Conservation (phyloP, 1,140 invertebrate genomes). For the Mya arenaria region DNA sequence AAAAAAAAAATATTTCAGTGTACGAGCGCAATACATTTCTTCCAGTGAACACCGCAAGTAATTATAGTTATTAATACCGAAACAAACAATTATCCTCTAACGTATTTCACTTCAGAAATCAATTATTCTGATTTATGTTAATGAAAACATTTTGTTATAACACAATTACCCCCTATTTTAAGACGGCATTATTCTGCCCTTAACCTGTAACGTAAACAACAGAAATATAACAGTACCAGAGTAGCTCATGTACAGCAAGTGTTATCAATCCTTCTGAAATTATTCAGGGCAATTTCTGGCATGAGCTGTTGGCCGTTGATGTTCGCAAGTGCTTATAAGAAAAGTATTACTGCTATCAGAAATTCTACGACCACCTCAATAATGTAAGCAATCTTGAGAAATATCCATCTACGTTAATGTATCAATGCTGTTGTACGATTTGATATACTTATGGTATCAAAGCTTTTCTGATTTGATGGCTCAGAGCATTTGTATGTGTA, state of each 20-base stretch:
- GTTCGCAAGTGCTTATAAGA: constrained; percentile 37
- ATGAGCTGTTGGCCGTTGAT: constrained; percentile 31
- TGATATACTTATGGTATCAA: constrained; percentile 14
- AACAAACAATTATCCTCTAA: too few species aligned
- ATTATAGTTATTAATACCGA: too few species aligned
- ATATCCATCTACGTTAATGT: constrained; percentile 8
- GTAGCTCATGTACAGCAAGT: constrained; percentile 34
- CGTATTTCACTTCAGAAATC: too few species aligned
- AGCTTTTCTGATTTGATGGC: constrained; percentile 13
- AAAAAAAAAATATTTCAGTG: too few species aligned
- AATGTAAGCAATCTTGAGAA: constrained; percentile 32
- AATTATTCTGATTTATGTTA: too few species aligned
- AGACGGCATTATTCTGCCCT: neutral
- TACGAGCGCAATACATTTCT: too few species aligned
- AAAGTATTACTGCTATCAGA: constrained; percentile 29
- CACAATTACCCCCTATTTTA: too few species aligned
- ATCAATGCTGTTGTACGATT: neutral
- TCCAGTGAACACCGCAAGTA: too few species aligned
- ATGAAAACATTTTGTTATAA: too few species aligned
- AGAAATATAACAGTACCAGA: constrained; percentile 31
- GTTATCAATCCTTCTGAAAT: constrained; percentile 1
- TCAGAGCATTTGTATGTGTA: neutral
- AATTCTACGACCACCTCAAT: constrained; percentile 39
- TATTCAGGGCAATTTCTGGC: constrained; percentile 15
- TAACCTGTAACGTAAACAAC: constrained; percentile 26